Evolutionary conservation across 1,140 invertebrate genomes (phyloP).

Genomic region (Diachasma alloeum): DNA sequence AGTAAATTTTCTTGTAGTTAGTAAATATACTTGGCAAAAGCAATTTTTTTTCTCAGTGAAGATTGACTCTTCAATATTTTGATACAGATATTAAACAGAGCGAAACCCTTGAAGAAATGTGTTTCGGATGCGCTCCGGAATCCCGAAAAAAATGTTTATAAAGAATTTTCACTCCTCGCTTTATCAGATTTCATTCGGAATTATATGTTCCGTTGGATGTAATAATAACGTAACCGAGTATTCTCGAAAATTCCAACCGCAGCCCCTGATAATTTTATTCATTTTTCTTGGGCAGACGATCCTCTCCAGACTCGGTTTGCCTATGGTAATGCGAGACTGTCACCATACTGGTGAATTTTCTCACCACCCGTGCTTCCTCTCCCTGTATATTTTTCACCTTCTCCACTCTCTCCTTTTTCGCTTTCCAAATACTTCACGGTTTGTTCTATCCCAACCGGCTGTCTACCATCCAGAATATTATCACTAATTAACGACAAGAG

Average conservation of each 20-base stretch:
- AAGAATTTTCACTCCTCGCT: background rate
- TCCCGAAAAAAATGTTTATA: too few relatives aligned
- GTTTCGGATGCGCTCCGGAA: too few relatives aligned
- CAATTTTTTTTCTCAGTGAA: too few relatives aligned
- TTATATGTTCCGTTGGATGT: background rate
- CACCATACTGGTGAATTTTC: slow-evolving; percentile 29
- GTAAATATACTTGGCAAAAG: too few relatives aligned
- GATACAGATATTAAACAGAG: too few relatives aligned
- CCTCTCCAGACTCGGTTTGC: slow-evolving; percentile 54
- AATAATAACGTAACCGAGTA: background rate
- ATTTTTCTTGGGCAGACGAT: slow-evolving; percentile 61
- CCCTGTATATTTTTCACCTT: slow-evolving; percentile 48
- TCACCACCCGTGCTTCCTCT: slow-evolving; percentile 15
- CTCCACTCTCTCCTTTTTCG: slow-evolving; percentile 23
- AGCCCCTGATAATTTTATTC: slow-evolving; percentile 62
- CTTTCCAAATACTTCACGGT: slow-evolving; percentile 7
- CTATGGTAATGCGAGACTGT: slow-evolving; percentile 59
- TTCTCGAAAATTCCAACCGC: slow-evolving; percentile 20
- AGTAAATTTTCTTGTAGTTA: too few relatives aligned
- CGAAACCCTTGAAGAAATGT: too few relatives aligned
- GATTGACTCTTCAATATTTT: too few relatives aligned
- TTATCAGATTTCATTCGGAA: background rate
- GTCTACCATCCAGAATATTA: slow-evolving; percentile 60
- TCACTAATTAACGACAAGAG: slow-evolving; percentile 61
- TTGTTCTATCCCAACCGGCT: background rate